Base-by-base conservation (phyloP, 2,797 vertebrate species). In the Pseudopleuronectes americanus region DNA sequence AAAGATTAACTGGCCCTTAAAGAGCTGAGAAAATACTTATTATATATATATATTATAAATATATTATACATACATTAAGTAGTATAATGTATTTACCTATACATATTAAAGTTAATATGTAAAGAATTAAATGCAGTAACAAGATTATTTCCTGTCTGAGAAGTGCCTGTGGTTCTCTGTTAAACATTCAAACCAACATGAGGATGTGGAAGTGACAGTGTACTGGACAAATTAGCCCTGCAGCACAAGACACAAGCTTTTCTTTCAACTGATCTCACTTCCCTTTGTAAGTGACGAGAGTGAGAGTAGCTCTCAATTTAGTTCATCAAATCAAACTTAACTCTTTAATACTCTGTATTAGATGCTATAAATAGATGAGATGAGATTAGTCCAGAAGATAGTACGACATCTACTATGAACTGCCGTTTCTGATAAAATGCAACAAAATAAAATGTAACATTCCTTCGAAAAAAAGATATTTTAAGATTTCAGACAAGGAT, bases 151-250 rank as follows among this genome's bases (percentile, higher is more conserved):
- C 9, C 36, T 38, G 36, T 48, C 22, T 22, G 21, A 65, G 26
- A 36, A 23, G 43, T 19, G 12, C 6, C 6, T 10, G 24, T 21
- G 36, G 36, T 19, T 41, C 5, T 6, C 22, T 14, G 4, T 22
- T 26, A 26, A 19, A 6, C 17, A 17, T 21, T 17, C n/a, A 62
- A 74, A 41, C 26, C 19, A 26, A 24, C 10, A 8, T 26, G 24
- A 23, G 2, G 24, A 6, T 54, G 14, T 57, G 31, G 45, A 62
- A 43, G 4, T 24, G 8, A 51, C 10, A 13, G 38, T 33, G 21
- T 54, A 17, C 45, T 26, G 36, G 53, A 59, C 19, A 21, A 54
- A 73, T 69, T 31, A 59, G 13, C 61, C 43, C 24, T 2, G 12
- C 51, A 36, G 31, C 52, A 41, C 26, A 5, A 52, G 33, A 55